Percentiles rank a stretch among this genome's conserved stretches.
These are phyloP conservation scores for Eutrigla gurnardus DNA, from an alignment of 2,797 vertebrate species.

Conservation along the genomic window DNA sequence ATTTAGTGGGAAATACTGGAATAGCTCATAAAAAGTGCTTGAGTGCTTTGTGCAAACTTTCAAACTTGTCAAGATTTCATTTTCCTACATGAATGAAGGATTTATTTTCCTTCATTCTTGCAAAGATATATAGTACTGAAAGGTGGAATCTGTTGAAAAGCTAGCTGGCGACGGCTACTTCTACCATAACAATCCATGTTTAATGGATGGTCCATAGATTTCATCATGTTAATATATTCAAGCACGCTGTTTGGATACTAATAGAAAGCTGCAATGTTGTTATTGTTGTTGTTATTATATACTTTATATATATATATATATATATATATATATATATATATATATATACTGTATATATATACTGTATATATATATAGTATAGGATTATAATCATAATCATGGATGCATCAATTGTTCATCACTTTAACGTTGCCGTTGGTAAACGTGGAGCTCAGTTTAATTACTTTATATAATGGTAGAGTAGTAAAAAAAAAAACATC, in stretches of 20 bases:
- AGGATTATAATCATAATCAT: neutral
- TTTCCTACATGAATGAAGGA: neutral
- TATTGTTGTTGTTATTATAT: no score
- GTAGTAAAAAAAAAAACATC: neutral
- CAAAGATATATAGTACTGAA: no score
- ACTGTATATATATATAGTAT: no score
- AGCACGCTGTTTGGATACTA: neutral
- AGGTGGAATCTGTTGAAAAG: no score
- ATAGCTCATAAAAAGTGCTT: constrained; percentile 11
- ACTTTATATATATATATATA: no score
- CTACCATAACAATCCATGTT: no score
- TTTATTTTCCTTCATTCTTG: no score
- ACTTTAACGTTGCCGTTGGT: neutral
- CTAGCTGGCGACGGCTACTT: no score
- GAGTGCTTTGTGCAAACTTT: neutral
- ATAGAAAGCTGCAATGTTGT: neutral
- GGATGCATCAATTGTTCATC: neutral
- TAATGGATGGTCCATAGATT: no score
- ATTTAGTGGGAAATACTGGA: constrained; percentile 20
- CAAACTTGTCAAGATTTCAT: neutral
- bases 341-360: no score
- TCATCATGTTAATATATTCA: no score
- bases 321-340: no score
- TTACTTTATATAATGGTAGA: neutral
- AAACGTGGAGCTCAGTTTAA: neutral